These are phyloP conservation scores for Tragelaphus imberbis DNA, from an alignment of 2,113 vertebrate genomes.

Conservation along the genomic window DNA sequence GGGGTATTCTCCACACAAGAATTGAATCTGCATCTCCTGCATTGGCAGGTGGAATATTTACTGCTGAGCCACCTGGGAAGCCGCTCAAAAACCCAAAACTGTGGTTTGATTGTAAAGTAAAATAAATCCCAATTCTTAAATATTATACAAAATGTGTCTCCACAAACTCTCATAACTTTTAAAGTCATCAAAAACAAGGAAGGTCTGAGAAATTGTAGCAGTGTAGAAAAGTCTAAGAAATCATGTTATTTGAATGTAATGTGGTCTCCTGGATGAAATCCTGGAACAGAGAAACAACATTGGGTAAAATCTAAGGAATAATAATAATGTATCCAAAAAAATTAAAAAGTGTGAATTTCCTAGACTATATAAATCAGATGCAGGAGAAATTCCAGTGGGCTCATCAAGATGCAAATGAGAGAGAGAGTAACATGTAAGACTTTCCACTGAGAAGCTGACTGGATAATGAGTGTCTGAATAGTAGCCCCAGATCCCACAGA, in stretches of 20 bases:
- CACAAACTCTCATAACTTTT: neutral
- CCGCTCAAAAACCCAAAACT: neutral
- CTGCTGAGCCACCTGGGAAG: neutral
- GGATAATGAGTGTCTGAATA: conserved; percentile 45
- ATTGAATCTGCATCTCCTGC: neutral
- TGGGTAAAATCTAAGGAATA: neutral
- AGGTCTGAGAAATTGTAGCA: neutral
- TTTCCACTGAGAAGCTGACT: conserved; percentile 36
- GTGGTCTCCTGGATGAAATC: neutral
- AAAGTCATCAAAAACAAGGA: neutral
- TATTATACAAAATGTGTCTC: neutral
- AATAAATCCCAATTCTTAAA: neutral
- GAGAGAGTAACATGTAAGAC: conserved; percentile 18
- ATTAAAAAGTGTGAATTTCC: neutral
- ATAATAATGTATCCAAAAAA: neutral
- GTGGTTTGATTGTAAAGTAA: neutral
- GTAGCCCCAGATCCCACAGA: neutral
- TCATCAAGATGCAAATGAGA: conserved; percentile 23
- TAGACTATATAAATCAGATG: conserved; percentile 20
- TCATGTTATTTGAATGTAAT: neutral
- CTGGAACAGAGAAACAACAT: neutral
- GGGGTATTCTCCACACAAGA: neutral
- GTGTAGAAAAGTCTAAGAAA: neutral
- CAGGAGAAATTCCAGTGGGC: neutral
- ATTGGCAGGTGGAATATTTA: neutral